Conservation (phyloP, 2,797 vertebrate genomes). For the Thamnophis elegans region DNA sequence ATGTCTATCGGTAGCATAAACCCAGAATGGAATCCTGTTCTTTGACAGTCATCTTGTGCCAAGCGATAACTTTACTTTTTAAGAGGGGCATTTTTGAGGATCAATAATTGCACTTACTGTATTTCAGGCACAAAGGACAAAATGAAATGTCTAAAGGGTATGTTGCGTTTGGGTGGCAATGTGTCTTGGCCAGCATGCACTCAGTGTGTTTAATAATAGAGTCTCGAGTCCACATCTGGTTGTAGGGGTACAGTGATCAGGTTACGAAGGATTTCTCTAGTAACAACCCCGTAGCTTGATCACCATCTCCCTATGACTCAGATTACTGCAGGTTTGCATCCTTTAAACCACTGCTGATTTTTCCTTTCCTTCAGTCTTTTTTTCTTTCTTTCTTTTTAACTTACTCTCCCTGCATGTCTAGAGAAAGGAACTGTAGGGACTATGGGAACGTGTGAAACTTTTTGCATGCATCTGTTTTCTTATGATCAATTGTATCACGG, state of each 20-base stretch:
- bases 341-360: conserved; percentile 12
- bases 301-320: conserved; percentile 68
- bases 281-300: conserved; percentile 67
- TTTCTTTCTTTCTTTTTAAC: conserved; percentile 19
- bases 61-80: conserved; percentile 1
- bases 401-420: conserved; percentile 36
- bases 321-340: conserved; percentile 41
- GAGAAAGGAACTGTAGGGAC: conserved; percentile 6
- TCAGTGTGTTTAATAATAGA: conserved; percentile 50
- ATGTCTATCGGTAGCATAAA: not conserved
- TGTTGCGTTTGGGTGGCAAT: conserved; percentile 54
- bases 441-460: not conserved
- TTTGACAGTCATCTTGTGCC: conserved; percentile 7
- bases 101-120: conserved; percentile 53
- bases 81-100: not conserved
- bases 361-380: not conserved
- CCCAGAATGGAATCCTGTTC: not conserved
- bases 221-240: conserved; percentile 58
- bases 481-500: conserved; percentile 5
- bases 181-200: conserved; percentile 61
- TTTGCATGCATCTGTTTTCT: conserved; percentile 25
- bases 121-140: conserved; percentile 78
- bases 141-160: conserved; percentile 77
- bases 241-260: conserved; percentile 73
- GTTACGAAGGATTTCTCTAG: conserved; percentile 67